A percentile compares a stretch with the other conserved stretches of the same genome.
phyloP scores from a whole-genome alignment of 2,888 invertebrate genomes.

The Melitaea athalia region DNA sequence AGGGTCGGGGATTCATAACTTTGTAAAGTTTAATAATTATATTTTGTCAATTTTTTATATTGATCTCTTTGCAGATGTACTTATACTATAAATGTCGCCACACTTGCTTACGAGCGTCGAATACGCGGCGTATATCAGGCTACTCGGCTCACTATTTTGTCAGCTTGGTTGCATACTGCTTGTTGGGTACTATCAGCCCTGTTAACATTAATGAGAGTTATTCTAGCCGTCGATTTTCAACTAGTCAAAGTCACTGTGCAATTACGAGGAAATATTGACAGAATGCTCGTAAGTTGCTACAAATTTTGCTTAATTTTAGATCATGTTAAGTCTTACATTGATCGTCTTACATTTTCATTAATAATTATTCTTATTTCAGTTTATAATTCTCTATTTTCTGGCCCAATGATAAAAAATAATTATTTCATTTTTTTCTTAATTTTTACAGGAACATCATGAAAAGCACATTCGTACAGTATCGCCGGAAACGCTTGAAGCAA shows the following conservation, averaged over 20 bases:
- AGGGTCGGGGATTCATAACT: too few species aligned
- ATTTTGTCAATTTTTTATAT: background rate
- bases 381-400: too few species aligned
- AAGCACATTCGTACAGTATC: conserved; percentile 60
- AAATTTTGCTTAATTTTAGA: background rate
- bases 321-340: too few species aligned
- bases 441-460: conserved; percentile 62
- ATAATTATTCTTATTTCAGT: too few species aligned
- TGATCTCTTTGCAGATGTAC: conserved; percentile 53
- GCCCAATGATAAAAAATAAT: too few species aligned
- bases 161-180: conserved; percentile 72
- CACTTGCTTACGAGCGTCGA: conserved; percentile 67
- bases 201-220: conserved; percentile 56
- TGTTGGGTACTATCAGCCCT: conserved; percentile 70
- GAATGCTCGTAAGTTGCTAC: conserved; percentile 59
- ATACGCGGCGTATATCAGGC: conserved; percentile 75
- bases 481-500: conserved; percentile 46
- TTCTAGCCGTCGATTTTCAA: conserved; percentile 70
- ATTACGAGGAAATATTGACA: conserved; percentile 63
- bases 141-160: conserved; percentile 62
- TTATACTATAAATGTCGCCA: conserved; percentile 71
- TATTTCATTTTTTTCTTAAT: conserved; percentile 5
- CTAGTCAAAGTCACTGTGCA: conserved; percentile 61
- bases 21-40: too few species aligned
- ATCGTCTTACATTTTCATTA: too few species aligned